Percentiles rank a stretch among this genome's conserved stretches.
phyloP scores from a whole-genome alignment of 2,888 invertebrate genomes.

The Hirtodrosophila confusa region DNA sequence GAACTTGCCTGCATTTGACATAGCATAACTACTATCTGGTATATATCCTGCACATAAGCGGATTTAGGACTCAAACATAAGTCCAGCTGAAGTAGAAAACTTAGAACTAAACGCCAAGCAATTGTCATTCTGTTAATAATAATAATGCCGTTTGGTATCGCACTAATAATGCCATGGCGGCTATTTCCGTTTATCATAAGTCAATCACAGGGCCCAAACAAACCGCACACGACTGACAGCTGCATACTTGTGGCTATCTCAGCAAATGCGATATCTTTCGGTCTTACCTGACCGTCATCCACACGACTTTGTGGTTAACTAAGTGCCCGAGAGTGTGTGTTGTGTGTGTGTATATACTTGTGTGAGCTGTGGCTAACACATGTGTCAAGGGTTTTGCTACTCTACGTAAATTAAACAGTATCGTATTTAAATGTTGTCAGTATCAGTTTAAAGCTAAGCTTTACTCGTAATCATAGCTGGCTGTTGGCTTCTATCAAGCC shows the following conservation, averaged over 20 bases:
- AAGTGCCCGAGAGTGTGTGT: constrained; percentile 22
- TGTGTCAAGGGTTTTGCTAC: constrained; percentile 5
- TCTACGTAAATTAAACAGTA: constrained; percentile 15
- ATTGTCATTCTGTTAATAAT: constrained; percentile 26
- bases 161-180: constrained; percentile 12
- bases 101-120: constrained; percentile 16
- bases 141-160: constrained; percentile 9
- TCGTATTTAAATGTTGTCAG: constrained; percentile 33
- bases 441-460: constrained; percentile 22
- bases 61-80: constrained; percentile 1
- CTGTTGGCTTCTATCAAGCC: too few species aligned
- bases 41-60: constrained; percentile 6
- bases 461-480: not conserved
- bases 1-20: constrained; percentile 31
- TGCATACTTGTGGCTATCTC: constrained; percentile 59
- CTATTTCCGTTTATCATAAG: constrained; percentile 56
- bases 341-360: constrained; percentile 3
- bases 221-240: constrained; percentile 53
- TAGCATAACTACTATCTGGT: constrained; percentile 8
- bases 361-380: constrained; percentile 25
- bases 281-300: constrained; percentile 61
- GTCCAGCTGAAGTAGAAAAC: constrained; percentile 9
- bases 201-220: constrained; percentile 46
- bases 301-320: constrained; percentile 61
- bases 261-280: constrained; percentile 31